These are phyloP conservation scores for Drosophila varians DNA, from an alignment of 1,140 invertebrate genomes.

Conservation along the genomic window DNA sequence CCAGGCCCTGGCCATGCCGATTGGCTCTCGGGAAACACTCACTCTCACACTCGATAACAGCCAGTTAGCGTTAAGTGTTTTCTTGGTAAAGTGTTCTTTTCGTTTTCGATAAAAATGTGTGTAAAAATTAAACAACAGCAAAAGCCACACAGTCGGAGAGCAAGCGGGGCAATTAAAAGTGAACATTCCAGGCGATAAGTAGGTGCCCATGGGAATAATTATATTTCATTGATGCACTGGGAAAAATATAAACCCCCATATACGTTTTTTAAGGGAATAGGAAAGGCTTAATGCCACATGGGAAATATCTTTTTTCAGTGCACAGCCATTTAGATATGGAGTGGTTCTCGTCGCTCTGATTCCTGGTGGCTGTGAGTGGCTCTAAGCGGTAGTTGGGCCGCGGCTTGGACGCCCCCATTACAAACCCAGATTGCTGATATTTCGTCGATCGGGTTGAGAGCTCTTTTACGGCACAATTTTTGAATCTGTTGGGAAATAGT, in stretches of 20 bases:
- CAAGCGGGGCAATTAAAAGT: slow-evolving; percentile 35
- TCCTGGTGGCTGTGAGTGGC: slow-evolving; percentile 26
- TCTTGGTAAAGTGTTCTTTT: slow-evolving; percentile 41
- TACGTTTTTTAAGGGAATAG: not conserved
- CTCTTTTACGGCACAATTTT: not conserved
- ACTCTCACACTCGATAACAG: slow-evolving; percentile 31
- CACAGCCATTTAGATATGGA: not conserved
- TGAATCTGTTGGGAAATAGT: not conserved
- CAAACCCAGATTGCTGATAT: slow-evolving; percentile 33
- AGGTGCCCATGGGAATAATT: slow-evolving; percentile 55
- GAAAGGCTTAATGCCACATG: not conserved
- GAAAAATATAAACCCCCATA: not conserved
- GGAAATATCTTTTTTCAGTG: not conserved
- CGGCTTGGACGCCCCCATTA: slow-evolving; percentile 49
- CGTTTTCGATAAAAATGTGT: slow-evolving; percentile 45
- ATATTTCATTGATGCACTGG: slow-evolving; percentile 1
- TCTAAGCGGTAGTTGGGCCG: slow-evolving; percentile 35
- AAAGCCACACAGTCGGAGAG: not conserved
- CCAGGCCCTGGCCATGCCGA: slow-evolving; percentile 44
- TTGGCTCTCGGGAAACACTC: slow-evolving; percentile 42
- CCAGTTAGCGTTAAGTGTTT: slow-evolving; percentile 57
- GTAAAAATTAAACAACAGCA: slow-evolving; percentile 28
- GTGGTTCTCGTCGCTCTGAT: slow-evolving; percentile 7
- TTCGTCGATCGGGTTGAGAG: slow-evolving; percentile 7
- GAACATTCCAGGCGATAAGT: slow-evolving; percentile 43